Evolutionary conservation across 35 echinoderm and acorn worm genomes (phyloP).

Genomic region (Diadema setosum): DNA sequence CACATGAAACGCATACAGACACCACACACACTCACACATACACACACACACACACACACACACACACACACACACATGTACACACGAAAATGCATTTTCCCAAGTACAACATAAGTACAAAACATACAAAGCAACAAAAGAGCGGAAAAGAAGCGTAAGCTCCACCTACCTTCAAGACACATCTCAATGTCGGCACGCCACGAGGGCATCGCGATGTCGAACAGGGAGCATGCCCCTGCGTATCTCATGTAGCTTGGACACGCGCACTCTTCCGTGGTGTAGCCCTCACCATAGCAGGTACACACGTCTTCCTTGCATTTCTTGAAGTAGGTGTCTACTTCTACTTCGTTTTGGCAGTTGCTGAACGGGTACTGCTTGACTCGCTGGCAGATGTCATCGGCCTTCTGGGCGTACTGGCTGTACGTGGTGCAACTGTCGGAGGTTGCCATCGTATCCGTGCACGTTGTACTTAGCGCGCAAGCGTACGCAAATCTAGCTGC

Average conservation of each 20-base stretch:
- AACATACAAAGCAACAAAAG: neutral
- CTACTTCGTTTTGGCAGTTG: neutral
- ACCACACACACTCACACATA: too few species aligned
- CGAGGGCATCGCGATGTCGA: neutral
- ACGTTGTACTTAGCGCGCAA: neutral
- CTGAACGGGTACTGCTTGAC: neutral
- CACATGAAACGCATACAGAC: too few species aligned
- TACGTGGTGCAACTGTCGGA: neutral
- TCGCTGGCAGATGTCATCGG: neutral
- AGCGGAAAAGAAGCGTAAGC: too few species aligned
- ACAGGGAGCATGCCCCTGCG: neutral
- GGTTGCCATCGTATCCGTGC: neutral
- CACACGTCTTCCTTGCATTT: constrained; percentile 5
- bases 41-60: too few species aligned
- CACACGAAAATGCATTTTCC: too few species aligned
- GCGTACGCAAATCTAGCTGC: neutral
- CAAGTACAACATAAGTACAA: too few species aligned
- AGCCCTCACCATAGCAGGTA: neutral
- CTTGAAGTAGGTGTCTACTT: neutral
- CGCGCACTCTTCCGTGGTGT: neutral
- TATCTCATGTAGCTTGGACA: neutral
- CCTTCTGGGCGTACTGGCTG: neutral
- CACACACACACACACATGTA: too few species aligned
- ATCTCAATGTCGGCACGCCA: neutral
- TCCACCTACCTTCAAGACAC: neutral